Evolutionary conservation across 2,888 invertebrate genomes (phyloP).

Genomic region (Ectobius pallidus): DNA sequence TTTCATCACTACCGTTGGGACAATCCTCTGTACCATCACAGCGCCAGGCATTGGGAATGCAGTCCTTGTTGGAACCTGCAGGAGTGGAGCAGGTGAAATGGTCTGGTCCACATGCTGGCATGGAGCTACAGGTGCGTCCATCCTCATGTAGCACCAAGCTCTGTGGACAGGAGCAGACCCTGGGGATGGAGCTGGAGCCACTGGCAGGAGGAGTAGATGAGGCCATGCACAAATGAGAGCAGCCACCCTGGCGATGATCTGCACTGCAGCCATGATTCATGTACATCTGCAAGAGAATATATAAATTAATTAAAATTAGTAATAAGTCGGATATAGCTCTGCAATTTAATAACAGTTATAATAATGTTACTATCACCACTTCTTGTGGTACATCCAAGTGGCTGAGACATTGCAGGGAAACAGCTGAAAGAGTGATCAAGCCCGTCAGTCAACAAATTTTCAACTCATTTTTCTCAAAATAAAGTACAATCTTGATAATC

Average conservation of each 20-base stretch:
- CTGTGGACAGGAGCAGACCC: conserved; percentile 78
- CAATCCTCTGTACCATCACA: conserved; percentile 86
- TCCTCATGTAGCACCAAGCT: conserved; percentile 62
- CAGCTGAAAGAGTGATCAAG: no score
- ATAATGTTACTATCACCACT: no score
- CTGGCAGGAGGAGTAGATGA: conserved; percentile 50
- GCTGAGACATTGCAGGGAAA: no score
- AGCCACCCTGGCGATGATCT: conserved; percentile 61
- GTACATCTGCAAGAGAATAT: conserved; percentile 50
- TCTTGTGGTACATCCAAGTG: no score
- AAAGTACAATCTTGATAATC: no score
- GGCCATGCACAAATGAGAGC: conserved; percentile 73
- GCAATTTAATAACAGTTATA: no score
- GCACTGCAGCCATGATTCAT: conserved; percentile 68
- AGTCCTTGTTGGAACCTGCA: conserved; percentile 62
- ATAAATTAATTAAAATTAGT: no score
- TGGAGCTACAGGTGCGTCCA: conserved; percentile 65
- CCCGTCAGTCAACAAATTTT: no score
- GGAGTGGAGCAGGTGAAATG: conserved; percentile 72
- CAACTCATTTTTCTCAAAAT: no score
- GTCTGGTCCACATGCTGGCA: conserved; percentile 72
- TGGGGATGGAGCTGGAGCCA: conserved; percentile 58
- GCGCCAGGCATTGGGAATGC: conserved; percentile 72
- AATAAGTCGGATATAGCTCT: no score
- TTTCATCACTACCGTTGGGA: conserved; percentile 81